A percentile compares a stretch with the other conserved stretches of the same genome.
Evolutionary conservation across 2,888 invertebrate species (phyloP).

Genomic region (Gryllus longicercus): DNA sequence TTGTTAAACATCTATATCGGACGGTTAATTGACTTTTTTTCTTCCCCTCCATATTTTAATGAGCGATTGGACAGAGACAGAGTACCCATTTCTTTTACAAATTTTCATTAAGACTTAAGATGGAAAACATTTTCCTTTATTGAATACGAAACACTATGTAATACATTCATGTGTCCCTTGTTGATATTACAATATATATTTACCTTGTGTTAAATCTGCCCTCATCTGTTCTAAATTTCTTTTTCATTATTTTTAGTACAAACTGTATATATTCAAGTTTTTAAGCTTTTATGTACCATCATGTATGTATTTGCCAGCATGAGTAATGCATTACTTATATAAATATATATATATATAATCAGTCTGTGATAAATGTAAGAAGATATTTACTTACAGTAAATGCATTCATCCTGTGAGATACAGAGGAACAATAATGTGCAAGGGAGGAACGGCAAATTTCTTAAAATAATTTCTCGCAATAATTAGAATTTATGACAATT

Average conservation of each 20-base stretch:
- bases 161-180: too few relatives aligned
- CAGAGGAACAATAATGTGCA: background rate
- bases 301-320: background rate
- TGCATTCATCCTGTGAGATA: background rate
- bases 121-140: too few relatives aligned
- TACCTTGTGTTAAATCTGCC: too few relatives aligned
- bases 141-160: too few relatives aligned
- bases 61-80: too few relatives aligned
- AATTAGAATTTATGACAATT: background rate
- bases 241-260: background rate
- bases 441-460: background rate
- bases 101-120: too few relatives aligned
- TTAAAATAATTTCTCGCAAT: background rate
- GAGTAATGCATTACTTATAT: slow-evolving; percentile 2
- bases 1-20: too few relatives aligned
- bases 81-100: too few relatives aligned
- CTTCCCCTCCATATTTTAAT: too few relatives aligned
- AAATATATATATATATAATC: slow-evolving; percentile 11
- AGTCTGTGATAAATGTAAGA: slow-evolving; percentile 17
- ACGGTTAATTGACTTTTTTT: too few relatives aligned
- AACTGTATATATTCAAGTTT: slow-evolving; percentile 5
- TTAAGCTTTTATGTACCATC: background rate
- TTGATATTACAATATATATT: too few relatives aligned
- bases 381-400: slow-evolving; percentile 10
- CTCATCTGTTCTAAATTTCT: too few relatives aligned